Conservation (phyloP, 2,113 vertebrate genomes). For the Cricetomys ansorgei region DNA sequence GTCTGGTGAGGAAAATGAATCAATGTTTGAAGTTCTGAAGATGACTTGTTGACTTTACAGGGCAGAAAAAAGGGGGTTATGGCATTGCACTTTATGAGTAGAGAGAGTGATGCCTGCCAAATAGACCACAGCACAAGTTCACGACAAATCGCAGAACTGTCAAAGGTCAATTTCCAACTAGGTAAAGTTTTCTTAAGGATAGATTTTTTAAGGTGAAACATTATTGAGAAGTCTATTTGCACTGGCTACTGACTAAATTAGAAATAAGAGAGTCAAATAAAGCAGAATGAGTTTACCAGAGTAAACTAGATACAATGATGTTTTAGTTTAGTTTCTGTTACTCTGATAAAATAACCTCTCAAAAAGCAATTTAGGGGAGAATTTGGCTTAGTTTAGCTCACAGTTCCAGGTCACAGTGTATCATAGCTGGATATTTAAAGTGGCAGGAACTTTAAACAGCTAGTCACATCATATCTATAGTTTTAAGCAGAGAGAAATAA, state of each 20-base stretch:
- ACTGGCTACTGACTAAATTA: conserved; percentile 29
- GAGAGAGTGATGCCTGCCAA: background rate
- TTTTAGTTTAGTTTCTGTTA: background rate
- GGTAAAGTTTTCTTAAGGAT: conserved; percentile 31
- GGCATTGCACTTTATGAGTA: background rate
- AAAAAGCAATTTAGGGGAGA: background rate
- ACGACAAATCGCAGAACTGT: background rate
- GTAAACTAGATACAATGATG: background rate
- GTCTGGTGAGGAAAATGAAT: background rate
- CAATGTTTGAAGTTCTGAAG: background rate
- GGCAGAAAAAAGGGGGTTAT: background rate
- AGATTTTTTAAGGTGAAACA: conserved; percentile 42
- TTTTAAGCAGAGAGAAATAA: background rate
- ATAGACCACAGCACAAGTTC: background rate
- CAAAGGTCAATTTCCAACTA: background rate
- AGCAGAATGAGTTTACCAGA: conserved; percentile 44
- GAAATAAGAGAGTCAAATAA: conserved; percentile 23
- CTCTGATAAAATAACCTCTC: background rate
- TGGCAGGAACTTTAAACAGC: background rate
- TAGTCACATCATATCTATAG: background rate
- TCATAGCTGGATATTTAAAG: no score
- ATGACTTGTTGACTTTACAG: background rate
- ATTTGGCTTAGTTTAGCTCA: background rate
- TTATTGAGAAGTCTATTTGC: conserved; percentile 56
- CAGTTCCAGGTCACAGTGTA: background rate